Evolutionary conservation across 2,888 invertebrate genomes (phyloP), one percentile per base, ranked within the genome.

Genomic region (Drosophila acutilabella): DNA sequence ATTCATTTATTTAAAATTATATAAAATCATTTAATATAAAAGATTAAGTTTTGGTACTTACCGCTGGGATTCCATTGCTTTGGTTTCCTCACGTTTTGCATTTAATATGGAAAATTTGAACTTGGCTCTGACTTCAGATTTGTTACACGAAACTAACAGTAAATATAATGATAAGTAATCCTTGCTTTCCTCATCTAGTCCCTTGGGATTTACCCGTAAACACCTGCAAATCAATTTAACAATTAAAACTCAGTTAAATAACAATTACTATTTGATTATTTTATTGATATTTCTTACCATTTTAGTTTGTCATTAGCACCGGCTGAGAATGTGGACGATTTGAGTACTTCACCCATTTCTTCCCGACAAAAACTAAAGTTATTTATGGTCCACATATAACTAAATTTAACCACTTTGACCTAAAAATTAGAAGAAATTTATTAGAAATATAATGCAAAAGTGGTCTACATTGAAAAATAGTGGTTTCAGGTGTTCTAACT

Each of bases 311-410:
- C 99, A 94, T 98, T 99, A 93, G 98, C 97, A 93, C 99, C 99
- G 81, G 99, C 99, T 83, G 98, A 99, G 94, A 99, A 99, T 89
- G 99, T 99, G 91, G 99, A 99, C 93, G 99, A 99, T 94, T 99
- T 99, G 92, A 99, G 95, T 89, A 99, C 99, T 94, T 99, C 99
- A 90, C 99, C 99, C 99, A 99, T 99, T 94, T 99, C 99, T 94
- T 99, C 99, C 89, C 99, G 97, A 94, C 99, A 99, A 94, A 99
- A 99, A 94, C 99, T 99, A 94, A 99, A 99, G 95, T 99, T 99
- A 94, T 99, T 99, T 94, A 99, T 99, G 93, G 99, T 99, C 99
- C 99, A 99, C 98, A 99, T 99, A 94, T 99, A 99, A 94, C 98
- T 99, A 95, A 99, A 99, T 94, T 99, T 99, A 90, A 99, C 98